Evolutionary conservation across 2,888 invertebrate genomes (phyloP), one percentile per base, ranked within the genome.

Genomic region (Biston stratarius): DNA sequence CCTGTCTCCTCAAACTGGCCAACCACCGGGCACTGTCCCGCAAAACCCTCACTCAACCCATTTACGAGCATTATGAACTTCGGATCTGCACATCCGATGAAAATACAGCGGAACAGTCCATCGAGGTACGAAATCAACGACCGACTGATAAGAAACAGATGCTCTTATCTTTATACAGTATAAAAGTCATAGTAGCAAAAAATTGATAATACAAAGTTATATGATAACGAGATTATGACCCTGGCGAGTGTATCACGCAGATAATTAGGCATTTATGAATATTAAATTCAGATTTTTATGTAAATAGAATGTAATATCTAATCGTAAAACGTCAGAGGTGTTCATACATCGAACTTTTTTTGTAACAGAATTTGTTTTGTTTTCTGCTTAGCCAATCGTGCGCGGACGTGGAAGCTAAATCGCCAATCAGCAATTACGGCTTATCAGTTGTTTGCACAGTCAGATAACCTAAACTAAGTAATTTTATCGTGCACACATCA

Each of bases 101-200:
- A 60, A 61, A 66, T 78, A 78, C 81, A 66, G 72, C 75, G 72
- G 78, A 85, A 79, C 84, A 90, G 93, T 91, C 93, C 92, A 93
- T 92, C 89, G 82, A 88, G 83, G 83, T 78, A 82, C 86, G 81
- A 87, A 88, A 91, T 91, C 90, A 79, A 81, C 89, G 85, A 83
- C 80, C 87, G 83, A 94, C 93, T 94, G 92, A 93, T 93, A 92
- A 79, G 77, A 80, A 76, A 85, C 86, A 90, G 92, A 91, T 91
- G 89, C 74, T 83, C 87, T 92, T 94, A 92, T 92, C 92, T 82
- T 71, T 69, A 72, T 76, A 77, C 77, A 80, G 81, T 83, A 84
- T 86, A 85, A 81, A 85, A 83, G 83, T 82, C 85, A 85, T 88
- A 79, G 88, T 88, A 88, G 92, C 92, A 83, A 88, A 90, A 90